Percentiles rank a stretch among this genome's conserved stretches.
phyloP scores from a whole-genome alignment of 2,888 invertebrate genomes.

The Drosophila seclusa region DNA sequence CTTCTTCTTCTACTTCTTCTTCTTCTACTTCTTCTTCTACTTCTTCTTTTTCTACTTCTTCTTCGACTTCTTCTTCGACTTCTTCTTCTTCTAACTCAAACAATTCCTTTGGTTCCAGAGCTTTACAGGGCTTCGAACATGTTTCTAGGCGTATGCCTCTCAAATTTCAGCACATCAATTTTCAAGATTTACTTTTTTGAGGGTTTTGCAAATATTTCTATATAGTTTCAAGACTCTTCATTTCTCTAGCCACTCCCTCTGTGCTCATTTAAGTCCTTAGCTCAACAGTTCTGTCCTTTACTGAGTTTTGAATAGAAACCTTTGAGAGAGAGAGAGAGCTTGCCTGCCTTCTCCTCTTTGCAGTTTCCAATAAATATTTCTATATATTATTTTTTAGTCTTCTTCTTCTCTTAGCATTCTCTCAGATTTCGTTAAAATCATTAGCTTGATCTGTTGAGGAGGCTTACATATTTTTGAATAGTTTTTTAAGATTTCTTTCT shows the following conservation, averaged over 20 bases:
- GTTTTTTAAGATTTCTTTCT: background rate
- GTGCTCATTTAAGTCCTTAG: background rate
- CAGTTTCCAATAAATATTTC: too few relatives aligned
- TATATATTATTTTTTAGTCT: too few relatives aligned
- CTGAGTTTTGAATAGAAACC: background rate
- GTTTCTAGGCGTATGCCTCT: background rate
- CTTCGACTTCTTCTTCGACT: background rate
- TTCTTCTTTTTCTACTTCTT: too few relatives aligned
- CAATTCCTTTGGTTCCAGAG: background rate
- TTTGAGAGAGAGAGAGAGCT: background rate
- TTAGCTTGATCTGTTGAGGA: background rate
- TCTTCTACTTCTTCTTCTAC: too few relatives aligned
- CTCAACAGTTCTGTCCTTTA: background rate
- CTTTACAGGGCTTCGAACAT: fast-evolving
- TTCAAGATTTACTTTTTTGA: background rate
- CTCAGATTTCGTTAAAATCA: background rate
- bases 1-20: too few relatives aligned
- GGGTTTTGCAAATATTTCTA: background rate
- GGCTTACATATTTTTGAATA: background rate
- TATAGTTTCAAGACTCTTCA: background rate
- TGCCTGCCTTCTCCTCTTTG: too few relatives aligned
- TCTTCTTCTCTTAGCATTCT: background rate
- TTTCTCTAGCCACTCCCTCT: background rate
- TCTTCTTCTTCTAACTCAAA: background rate
- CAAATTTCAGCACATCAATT: too few relatives aligned